These are phyloP conservation scores for Capitulum mitella DNA, from an alignment of 2,888 invertebrate species.

Conservation along the genomic window DNA sequence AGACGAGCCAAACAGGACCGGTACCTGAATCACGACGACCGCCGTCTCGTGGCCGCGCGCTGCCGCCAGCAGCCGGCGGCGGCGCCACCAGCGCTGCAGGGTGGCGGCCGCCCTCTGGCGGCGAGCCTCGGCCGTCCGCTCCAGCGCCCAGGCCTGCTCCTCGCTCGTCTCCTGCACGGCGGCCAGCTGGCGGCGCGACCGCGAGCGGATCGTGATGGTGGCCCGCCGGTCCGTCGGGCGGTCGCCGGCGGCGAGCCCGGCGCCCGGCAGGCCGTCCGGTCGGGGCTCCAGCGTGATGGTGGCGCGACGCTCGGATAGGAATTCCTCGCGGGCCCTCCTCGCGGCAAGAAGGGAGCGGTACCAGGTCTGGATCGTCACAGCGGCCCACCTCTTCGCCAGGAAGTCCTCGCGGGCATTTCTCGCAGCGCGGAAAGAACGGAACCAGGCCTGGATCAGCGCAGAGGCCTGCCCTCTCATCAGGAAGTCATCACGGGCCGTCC, in stretches of 20 bases:
- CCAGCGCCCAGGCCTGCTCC: no score
- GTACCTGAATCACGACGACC: background rate
- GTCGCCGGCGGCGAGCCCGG: background rate
- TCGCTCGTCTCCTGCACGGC: no score
- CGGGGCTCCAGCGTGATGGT: conserved; percentile 9
- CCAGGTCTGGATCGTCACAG: background rate
- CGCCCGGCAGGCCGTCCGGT: background rate
- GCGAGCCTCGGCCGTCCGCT: background rate
- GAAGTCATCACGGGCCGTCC: background rate
- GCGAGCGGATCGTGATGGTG: conserved; percentile 20
- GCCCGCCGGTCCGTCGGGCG: background rate
- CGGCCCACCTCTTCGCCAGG: background rate
- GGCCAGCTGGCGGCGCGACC: background rate
- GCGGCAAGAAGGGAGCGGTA: background rate
- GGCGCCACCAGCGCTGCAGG: conserved; percentile 18
- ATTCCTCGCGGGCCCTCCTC: background rate
- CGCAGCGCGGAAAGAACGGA: conserved; percentile 1
- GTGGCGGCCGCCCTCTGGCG: background rate
- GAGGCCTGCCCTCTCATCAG: background rate
- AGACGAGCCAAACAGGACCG: background rate
- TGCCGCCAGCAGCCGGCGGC: background rate
- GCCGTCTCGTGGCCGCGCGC: background rate
- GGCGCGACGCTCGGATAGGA: background rate
- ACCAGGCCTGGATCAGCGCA: conserved; percentile 10
- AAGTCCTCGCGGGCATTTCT: background rate